Evolutionary conservation across 2,888 invertebrate species (phyloP).

Genomic region (Apamea crenata): DNA sequence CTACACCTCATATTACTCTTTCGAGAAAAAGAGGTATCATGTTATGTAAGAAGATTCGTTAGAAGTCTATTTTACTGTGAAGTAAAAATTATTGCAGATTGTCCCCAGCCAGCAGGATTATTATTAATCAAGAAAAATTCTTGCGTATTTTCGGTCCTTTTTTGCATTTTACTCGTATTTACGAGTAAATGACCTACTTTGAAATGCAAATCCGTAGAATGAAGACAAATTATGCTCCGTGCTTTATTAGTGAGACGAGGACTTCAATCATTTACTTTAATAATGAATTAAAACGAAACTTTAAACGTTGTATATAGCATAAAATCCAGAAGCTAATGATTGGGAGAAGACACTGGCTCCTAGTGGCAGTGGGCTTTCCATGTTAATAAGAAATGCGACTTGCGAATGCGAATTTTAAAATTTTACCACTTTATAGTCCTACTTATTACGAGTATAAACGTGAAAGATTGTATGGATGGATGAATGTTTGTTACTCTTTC

Average conservation of each 20-base stretch:
- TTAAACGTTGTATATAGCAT: too few relatives aligned
- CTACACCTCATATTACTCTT: neutral
- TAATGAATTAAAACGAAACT: too few relatives aligned
- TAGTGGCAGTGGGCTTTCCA: too few relatives aligned
- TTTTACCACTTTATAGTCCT: too few relatives aligned
- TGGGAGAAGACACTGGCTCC: too few relatives aligned
- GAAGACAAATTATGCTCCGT: conserved; percentile 3
- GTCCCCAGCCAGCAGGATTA: neutral
- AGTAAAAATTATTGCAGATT: neutral
- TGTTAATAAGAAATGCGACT: too few relatives aligned
- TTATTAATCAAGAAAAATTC: neutral
- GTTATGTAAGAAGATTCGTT: neutral
- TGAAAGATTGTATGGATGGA: too few relatives aligned
- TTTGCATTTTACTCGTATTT: neutral
- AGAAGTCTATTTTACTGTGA: neutral
- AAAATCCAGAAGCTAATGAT: too few relatives aligned
- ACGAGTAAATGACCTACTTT: conserved; percentile 12
- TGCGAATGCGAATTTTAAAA: too few relatives aligned
- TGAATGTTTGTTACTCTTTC: too few relatives aligned
- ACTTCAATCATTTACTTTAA: too few relatives aligned
- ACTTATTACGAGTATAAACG: too few relatives aligned
- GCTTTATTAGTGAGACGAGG: conserved; percentile 1
- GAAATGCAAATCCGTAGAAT: conserved; percentile 11
- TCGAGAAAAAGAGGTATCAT: neutral
- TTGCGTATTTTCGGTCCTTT: neutral